Conservation (phyloP, 2,113 vertebrate species). For the Etheostoma spectabile region DNA sequence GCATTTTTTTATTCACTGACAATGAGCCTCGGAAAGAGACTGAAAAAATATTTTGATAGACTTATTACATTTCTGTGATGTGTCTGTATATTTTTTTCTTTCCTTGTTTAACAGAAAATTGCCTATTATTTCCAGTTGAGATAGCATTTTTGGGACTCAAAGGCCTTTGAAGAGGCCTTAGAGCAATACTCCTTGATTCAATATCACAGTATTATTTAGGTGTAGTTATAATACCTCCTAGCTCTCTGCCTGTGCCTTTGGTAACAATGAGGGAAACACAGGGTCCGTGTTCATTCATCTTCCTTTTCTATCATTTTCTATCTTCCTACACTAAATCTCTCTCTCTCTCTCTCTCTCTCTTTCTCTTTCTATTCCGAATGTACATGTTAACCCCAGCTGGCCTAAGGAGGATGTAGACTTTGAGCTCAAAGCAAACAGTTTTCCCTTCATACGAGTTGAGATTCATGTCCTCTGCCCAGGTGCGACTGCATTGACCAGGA, state of each 20-base stretch:
- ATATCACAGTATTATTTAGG: constrained; percentile 71
- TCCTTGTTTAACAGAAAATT: constrained; percentile 67
- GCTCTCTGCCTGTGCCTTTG: constrained; percentile 38
- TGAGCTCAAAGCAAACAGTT: constrained; percentile 24
- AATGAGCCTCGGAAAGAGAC: neutral
- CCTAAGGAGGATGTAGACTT: constrained; percentile 12
- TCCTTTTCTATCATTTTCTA: too few relatives aligned
- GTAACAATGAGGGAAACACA: constrained; percentile 48
- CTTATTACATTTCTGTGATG: constrained; percentile 79
- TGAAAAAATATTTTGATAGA: constrained; percentile 52
- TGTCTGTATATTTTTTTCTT: constrained; percentile 70
- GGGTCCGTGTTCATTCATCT: too few relatives aligned
- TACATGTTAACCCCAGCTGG: neutral
- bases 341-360: neutral
- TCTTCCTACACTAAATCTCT: neutral
- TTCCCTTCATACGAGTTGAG: neutral
- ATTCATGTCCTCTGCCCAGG: neutral
- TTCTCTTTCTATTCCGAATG: constrained; percentile 4
- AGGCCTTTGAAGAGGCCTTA: constrained; percentile 79
- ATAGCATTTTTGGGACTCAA: constrained; percentile 87
- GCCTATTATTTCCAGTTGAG: constrained; percentile 88
- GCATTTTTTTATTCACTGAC: constrained; percentile 10
- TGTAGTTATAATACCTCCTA: constrained; percentile 40
- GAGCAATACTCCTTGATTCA: constrained; percentile 64
- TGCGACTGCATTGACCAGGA: neutral